Percentiles rank a stretch among this genome's conserved stretches.
Conservation (phyloP, 2,888 invertebrate genomes). For the Callimorpha dominula region DNA sequence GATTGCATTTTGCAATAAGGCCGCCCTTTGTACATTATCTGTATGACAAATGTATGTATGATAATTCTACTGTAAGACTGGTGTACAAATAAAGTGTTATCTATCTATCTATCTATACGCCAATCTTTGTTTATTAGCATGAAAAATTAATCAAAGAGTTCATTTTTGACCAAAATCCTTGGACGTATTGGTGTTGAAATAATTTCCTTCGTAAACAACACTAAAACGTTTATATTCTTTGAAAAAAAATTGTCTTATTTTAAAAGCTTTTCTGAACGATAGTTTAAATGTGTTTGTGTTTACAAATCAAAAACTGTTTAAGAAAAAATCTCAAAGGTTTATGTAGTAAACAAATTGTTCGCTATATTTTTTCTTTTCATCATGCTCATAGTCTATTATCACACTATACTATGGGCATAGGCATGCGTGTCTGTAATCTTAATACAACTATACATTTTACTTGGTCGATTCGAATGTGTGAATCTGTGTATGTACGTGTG, state of each 20-base stretch:
- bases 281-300: conserved; percentile 1
- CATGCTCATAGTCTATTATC: not conserved
- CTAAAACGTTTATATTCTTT: conserved; percentile 7
- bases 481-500: too few species aligned
- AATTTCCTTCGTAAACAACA: not conserved
- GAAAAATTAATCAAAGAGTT: not conserved
- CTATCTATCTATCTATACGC: too few species aligned
- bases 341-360: not conserved
- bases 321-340: not conserved
- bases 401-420: too few species aligned
- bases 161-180: not conserved
- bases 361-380: not conserved
- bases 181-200: not conserved
- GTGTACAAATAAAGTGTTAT: too few species aligned
- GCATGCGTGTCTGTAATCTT: not conserved
- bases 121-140: too few species aligned
- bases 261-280: conserved; percentile 6
- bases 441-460: not conserved
- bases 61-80: too few species aligned
- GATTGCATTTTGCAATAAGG: too few species aligned
- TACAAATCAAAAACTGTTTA: not conserved
- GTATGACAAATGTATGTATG: too few species aligned
- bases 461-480: too few species aligned
- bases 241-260: not conserved
- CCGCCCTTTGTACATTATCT: too few species aligned